phyloP scores from a whole-genome alignment of 2,797 vertebrate genomes.

The Babyrousa celebensis region DNA sequence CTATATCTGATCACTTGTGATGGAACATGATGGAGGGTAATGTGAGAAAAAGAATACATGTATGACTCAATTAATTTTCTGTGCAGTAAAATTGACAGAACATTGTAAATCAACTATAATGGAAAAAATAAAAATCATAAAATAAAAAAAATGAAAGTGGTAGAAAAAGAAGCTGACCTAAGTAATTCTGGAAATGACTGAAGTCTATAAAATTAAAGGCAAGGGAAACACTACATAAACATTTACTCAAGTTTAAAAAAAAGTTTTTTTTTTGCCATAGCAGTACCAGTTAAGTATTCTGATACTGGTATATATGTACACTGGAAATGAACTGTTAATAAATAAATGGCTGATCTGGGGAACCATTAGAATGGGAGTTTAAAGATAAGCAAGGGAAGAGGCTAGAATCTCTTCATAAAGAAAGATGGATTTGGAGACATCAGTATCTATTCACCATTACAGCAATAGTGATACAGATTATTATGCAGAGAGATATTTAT shows the following conservation, averaged over 20 bases:
- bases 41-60: too few relatives aligned
- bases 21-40: too few relatives aligned
- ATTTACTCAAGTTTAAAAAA: background rate
- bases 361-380: background rate
- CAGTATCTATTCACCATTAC: background rate
- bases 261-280: conserved; percentile 33
- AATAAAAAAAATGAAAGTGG: background rate
- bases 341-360: background rate
- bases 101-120: too few relatives aligned
- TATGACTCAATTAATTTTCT: too few relatives aligned
- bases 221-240: background rate
- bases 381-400: background rate
- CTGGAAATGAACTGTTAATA: background rate
- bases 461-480: background rate
- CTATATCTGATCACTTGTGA: too few relatives aligned
- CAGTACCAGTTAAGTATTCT: background rate
- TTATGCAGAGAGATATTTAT: background rate
- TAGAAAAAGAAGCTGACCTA: conserved; percentile 17
- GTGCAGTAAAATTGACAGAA: too few relatives aligned
- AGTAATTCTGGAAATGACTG: background rate
- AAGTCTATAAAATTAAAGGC: conserved; percentile 25
- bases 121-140: too few relatives aligned
- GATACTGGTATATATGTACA: background rate
- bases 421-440: background rate
- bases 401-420: background rate